Evolutionary conservation across 2,888 invertebrate genomes (phyloP).

Genomic region (Drosophila tripunctata): DNA sequence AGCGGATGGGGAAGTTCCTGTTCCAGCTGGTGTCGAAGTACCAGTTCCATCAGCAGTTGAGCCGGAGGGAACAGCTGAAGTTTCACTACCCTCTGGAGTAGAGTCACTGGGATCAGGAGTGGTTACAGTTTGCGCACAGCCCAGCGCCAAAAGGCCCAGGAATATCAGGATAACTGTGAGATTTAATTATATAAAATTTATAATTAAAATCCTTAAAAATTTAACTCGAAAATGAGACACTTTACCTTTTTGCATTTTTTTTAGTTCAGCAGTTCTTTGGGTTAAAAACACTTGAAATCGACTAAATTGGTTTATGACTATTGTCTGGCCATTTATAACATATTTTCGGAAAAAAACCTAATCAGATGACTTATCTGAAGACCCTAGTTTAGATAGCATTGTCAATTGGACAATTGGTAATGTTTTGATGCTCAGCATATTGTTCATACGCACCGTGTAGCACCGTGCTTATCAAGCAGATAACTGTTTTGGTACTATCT

Average conservation of each 20-base stretch:
- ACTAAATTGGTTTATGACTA: conserved; percentile 47
- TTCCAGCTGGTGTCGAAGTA: neutral
- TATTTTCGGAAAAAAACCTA: conserved; percentile 18
- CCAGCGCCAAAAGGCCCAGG: conserved; percentile 45
- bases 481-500: conserved; percentile 34
- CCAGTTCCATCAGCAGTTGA: neutral
- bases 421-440: conserved; percentile 31
- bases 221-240: neutral
- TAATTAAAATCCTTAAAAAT: neutral
- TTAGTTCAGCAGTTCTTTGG: conserved; percentile 1
- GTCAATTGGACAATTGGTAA: conserved; percentile 51
- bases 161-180: conserved; percentile 46
- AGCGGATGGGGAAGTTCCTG: neutral
- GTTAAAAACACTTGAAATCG: conserved; percentile 32
- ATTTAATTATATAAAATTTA: neutral
- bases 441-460: conserved; percentile 35
- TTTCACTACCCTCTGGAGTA: neutral
- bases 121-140: conserved; percentile 7
- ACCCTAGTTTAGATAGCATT: conserved; percentile 34
- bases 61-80: neutral
- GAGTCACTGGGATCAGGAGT: neutral
- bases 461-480: conserved; percentile 59
- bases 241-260: conserved; percentile 65
- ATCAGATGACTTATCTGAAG: conserved; percentile 60
- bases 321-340: conserved; percentile 54